phyloP scores from a whole-genome alignment of 2,797 vertebrate genomes.

The Nasua narica region DNA sequence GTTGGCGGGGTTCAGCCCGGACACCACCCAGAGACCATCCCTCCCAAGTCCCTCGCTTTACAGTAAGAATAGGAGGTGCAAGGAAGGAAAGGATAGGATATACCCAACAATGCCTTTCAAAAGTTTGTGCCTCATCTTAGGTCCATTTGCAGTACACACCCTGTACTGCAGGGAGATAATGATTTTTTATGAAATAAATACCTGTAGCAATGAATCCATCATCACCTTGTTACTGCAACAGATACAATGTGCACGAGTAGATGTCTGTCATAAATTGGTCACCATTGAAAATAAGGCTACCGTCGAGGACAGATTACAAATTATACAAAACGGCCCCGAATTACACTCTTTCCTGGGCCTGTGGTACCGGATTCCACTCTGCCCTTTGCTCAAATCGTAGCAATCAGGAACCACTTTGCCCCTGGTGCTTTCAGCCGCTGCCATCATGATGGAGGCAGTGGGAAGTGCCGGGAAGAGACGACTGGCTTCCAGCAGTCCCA shows the following conservation, averaged over 20 bases:
- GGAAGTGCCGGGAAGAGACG: background rate
- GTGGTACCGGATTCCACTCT: slow-evolving; percentile 24
- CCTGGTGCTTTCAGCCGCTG: slow-evolving; percentile 42
- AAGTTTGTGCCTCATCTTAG: background rate
- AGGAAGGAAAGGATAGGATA: background rate
- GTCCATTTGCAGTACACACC: background rate
- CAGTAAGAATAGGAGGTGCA: background rate
- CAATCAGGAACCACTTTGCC: slow-evolving; percentile 55
- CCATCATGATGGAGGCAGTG: slow-evolving; percentile 56
- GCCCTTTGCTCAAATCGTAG: slow-evolving; percentile 48
- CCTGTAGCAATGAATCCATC: slow-evolving; percentile 21
- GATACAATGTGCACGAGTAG: background rate
- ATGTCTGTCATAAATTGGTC: background rate
- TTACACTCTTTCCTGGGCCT: slow-evolving; percentile 18
- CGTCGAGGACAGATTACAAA: slow-evolving; percentile 58
- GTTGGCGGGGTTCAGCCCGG: no score
- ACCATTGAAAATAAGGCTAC: slow-evolving; percentile 22
- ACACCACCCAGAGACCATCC: background rate
- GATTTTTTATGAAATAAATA: slow-evolving; percentile 19
- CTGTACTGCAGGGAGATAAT: background rate
- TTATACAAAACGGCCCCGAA: background rate
- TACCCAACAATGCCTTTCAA: background rate
- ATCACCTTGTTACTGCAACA: slow-evolving; percentile 35
- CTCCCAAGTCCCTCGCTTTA: background rate
- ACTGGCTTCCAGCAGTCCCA: background rate